phyloP scores from a whole-genome alignment of 2,888 invertebrate genomes.

The Carpatolechia fugitivella region DNA sequence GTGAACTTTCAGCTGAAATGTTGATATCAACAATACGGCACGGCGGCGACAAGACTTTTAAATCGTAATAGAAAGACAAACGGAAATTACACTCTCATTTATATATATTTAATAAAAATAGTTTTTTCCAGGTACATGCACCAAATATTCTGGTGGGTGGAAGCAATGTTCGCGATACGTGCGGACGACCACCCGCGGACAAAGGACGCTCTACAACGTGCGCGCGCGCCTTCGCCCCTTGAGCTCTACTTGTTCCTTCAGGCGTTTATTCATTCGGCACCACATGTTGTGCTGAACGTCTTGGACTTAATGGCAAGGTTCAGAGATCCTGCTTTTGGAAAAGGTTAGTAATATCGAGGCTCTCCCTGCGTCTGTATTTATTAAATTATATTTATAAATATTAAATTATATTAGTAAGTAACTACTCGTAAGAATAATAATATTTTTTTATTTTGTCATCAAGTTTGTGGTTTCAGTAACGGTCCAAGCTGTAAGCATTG shows the following conservation, averaged over 20 bases:
- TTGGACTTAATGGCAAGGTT: slow-evolving; percentile 80
- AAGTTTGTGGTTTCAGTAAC: slow-evolving; percentile 72
- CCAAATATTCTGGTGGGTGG: slow-evolving; percentile 87
- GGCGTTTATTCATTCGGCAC: slow-evolving; percentile 87
- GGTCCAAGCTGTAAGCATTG: slow-evolving; percentile 82
- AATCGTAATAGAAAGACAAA: too few relatives aligned
- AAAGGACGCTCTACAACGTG: slow-evolving; percentile 78
- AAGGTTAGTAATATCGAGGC: slow-evolving; percentile 69
- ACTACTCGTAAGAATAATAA: too few relatives aligned
- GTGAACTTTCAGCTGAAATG: too few relatives aligned
- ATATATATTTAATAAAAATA: too few relatives aligned
- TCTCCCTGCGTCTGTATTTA: too few relatives aligned
- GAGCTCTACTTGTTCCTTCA: slow-evolving; percentile 89
- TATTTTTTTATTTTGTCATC: too few relatives aligned
- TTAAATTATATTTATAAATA: too few relatives aligned
- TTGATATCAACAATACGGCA: too few relatives aligned
- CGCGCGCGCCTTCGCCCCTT: slow-evolving; percentile 82
- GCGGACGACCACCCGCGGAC: slow-evolving; percentile 77
- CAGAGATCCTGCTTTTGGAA: slow-evolving; percentile 79
- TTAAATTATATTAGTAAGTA: too few relatives aligned
- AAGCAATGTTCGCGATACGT: slow-evolving; percentile 80
- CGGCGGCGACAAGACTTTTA: too few relatives aligned
- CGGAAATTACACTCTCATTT: too few relatives aligned
- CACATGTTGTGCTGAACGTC: slow-evolving; percentile 81
- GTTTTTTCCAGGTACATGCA: slow-evolving; percentile 81